Evolutionary conservation across 2,797 vertebrate genomes (phyloP), one percentile per base, ranked within the genome.

Genomic region (Pachyuromys duprasi): DNA sequence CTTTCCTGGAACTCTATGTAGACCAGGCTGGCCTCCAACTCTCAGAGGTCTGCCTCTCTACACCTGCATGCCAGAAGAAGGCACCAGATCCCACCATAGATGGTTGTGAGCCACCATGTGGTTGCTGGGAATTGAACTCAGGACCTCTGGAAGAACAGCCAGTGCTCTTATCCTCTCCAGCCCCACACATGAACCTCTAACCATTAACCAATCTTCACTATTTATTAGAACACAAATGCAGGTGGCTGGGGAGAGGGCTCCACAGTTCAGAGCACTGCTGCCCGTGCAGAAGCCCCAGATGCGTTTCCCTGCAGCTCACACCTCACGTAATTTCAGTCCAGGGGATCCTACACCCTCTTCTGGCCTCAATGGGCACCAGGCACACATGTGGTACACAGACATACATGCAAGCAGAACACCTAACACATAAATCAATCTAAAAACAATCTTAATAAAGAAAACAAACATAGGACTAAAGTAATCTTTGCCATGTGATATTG

Each of bases 221-320:
- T 94, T 89, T 49, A 90, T 36, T 76, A 67, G 65, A 93, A 95
- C 95, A 80, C 39, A 94, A 96, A 91, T 39, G 22, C 70, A 42
- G 70, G 81, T 65, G 39, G 82, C 11, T 20, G 11, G 33, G 36
- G 78, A 57, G 53, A 24, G 11, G 11, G 70, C n/a, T 39, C 33
- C 79, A 60, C 5, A 39, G 33, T 22, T 28, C 26, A 17, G 24
- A 39, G 62, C 79, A 28, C 24, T 6, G 80, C 24, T 82, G 80
- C 57, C 18, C 57, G 9, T 18, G 7, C 22, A 36, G 20, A 62
- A 60, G 26, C 39, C 57, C 55, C 24, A 28, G 14, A 63, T 11
- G 63, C 57, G 1, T 8, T 15, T 63, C 36, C 36, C 80, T 63
- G 57, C 24, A 63, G 57, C 80, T 31, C 57, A 82, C 4, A 39